These are phyloP conservation scores for Athalia rosae DNA, from an alignment of 2,888 invertebrate species.

Conservation along the genomic window DNA sequence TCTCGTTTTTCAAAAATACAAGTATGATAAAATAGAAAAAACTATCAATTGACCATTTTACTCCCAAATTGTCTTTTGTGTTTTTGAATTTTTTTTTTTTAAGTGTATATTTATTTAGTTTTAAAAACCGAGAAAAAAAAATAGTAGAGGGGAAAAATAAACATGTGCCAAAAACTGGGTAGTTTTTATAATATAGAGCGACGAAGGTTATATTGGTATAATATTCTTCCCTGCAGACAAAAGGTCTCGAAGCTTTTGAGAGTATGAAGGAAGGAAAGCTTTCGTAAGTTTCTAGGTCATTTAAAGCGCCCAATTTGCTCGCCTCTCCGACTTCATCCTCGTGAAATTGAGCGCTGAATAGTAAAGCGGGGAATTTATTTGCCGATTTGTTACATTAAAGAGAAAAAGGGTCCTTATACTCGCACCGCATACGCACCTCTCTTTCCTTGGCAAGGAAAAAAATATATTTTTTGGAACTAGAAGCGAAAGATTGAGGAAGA, in stretches of 20 bases:
- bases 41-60: too few species aligned
- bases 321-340: conserved; percentile 18
- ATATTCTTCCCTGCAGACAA: neutral
- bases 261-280: neutral
- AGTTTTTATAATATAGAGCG: too few species aligned
- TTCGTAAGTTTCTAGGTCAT: conserved; percentile 28
- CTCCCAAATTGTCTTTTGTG: too few species aligned
- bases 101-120: too few species aligned
- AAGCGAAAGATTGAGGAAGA: too few species aligned
- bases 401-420: neutral
- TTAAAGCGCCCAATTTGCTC: conserved; percentile 28
- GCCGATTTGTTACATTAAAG: conserved; percentile 25
- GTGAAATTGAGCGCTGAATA: conserved; percentile 37
- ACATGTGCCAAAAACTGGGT: too few species aligned
- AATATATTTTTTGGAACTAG: neutral
- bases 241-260: neutral
- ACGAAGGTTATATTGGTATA: too few species aligned
- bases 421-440: neutral
- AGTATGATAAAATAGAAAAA: too few species aligned
- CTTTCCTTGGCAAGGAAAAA: neutral
- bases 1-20: too few species aligned
- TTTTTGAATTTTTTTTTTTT: too few species aligned
- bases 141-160: too few species aligned
- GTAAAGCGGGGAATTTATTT: conserved; percentile 24
- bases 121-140: too few species aligned